A percentile compares a stretch with the other conserved stretches of the same genome.
Evolutionary conservation across 2,888 invertebrate genomes (phyloP).

Genomic region (Rotaria sp.): DNA sequence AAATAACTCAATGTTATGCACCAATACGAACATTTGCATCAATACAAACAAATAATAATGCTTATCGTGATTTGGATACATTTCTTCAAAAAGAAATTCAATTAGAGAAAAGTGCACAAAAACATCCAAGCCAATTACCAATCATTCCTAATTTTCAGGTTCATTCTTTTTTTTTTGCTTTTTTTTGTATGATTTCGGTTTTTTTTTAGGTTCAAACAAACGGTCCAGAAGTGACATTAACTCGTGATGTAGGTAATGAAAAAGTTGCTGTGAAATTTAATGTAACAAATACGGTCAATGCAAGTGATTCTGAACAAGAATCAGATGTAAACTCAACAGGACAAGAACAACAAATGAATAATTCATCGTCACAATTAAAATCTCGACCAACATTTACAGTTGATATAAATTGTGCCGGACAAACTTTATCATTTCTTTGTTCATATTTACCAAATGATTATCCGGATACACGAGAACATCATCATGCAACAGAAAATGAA

Average conservation of each 20-base stretch:
- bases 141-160: slow-evolving; percentile 71
- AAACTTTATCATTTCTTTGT: slow-evolving; percentile 73
- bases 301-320: slow-evolving; percentile 62
- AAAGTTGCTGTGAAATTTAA: slow-evolving; percentile 74
- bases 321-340: slow-evolving; percentile 62
- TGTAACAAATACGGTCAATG: slow-evolving; percentile 86
- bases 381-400: slow-evolving; percentile 85
- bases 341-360: background rate
- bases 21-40: background rate
- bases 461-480: slow-evolving; percentile 45
- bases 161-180: background rate
- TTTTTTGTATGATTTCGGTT: background rate
- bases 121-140: slow-evolving; percentile 65
- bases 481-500: background rate
- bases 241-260: slow-evolving; percentile 61
- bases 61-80: slow-evolving; percentile 64
- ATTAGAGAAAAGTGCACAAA: slow-evolving; percentile 73
- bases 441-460: slow-evolving; percentile 65
- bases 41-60: slow-evolving; percentile 24
- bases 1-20: background rate
- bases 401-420: slow-evolving; percentile 69
- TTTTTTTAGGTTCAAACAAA: slow-evolving; percentile 62
- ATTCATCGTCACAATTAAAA: slow-evolving; percentile 61
- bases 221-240: slow-evolving; percentile 77
- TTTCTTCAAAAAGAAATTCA: slow-evolving; percentile 87